A percentile compares a stretch with the other conserved stretches of the same genome.
Conservation (phyloP, 2,888 invertebrate species). For the Melanchra persicariae region DNA sequence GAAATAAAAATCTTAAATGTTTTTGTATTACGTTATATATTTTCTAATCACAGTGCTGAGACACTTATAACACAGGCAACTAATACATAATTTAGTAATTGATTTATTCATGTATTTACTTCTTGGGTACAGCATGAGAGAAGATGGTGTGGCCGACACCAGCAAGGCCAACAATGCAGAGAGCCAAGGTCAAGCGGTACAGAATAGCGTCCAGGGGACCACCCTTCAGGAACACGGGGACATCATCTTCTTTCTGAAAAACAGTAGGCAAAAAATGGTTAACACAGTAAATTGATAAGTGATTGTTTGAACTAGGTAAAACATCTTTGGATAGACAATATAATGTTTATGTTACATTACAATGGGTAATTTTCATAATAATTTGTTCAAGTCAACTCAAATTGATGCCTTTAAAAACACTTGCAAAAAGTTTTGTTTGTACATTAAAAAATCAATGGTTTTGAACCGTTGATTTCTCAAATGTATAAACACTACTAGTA, state of each 20-base stretch:
- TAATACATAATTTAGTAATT: conserved; percentile 76
- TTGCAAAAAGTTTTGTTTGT: no score
- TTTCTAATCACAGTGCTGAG: conserved; percentile 76
- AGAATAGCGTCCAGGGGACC: conserved; percentile 89
- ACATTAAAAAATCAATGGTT: no score
- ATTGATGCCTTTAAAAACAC: neutral
- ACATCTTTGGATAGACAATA: neutral
- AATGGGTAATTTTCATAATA: conserved; percentile 5
- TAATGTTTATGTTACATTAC: neutral
- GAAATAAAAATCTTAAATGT: conserved; percentile 14
- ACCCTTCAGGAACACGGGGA: conserved; percentile 91
- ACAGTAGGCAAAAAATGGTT: conserved; percentile 4
- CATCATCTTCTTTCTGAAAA: conserved; percentile 90
- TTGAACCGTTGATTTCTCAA: no score
- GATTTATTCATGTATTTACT: conserved; percentile 69
- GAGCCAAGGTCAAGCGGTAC: conserved; percentile 84
- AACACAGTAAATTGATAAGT: neutral
- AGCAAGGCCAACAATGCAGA: conserved; percentile 81
- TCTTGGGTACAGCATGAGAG: conserved; percentile 82
- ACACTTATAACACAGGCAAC: conserved; percentile 75
- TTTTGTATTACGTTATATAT: conserved; percentile 69
- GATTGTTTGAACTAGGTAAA: conserved; percentile 1
- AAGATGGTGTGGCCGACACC: conserved; percentile 85
- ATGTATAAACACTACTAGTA: no score
- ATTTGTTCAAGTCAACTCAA: conserved; percentile 1